These are phyloP conservation scores for Lampropteryx suffumata DNA, from an alignment of 2,888 invertebrate species.

Conservation along the genomic window DNA sequence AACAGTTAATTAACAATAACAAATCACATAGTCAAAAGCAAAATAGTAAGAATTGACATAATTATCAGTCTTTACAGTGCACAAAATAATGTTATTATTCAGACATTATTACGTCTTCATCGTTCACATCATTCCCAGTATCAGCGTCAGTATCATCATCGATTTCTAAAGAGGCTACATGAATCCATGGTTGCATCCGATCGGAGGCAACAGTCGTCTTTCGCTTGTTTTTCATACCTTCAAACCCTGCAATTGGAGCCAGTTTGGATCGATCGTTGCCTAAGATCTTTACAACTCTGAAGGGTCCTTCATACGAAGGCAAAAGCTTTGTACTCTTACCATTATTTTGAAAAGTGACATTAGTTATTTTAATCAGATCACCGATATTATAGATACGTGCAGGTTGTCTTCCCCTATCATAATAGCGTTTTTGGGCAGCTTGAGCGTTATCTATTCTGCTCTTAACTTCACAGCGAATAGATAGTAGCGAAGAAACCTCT, in stretches of 20 bases:
- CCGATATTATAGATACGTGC: not conserved
- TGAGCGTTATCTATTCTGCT: not conserved
- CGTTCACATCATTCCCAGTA: no score
- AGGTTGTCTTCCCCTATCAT: not conserved
- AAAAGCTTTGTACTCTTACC: slow-evolving; percentile 1
- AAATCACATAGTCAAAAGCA: no score
- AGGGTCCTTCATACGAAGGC: not conserved
- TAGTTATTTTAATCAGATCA: not conserved
- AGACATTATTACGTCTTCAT: no score
- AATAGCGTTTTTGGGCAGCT: not conserved
- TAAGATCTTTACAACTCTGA: not conserved
- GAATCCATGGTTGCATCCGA: not conserved
- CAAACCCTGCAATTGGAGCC: not conserved
- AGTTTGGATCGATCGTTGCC: not conserved
- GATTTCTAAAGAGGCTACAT: not conserved
- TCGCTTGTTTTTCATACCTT: not conserved
- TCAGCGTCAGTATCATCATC: not conserved
- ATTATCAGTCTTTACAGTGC: no score
- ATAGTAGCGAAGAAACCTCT: not conserved
- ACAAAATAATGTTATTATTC: no score
- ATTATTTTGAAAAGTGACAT: not conserved
- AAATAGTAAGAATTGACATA: no score
- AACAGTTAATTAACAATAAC: no score
- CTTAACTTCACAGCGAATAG: not conserved
- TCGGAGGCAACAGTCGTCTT: not conserved